Conservation (phyloP, 2,113 vertebrate genomes). For the Macrotis lagotis region DNA sequence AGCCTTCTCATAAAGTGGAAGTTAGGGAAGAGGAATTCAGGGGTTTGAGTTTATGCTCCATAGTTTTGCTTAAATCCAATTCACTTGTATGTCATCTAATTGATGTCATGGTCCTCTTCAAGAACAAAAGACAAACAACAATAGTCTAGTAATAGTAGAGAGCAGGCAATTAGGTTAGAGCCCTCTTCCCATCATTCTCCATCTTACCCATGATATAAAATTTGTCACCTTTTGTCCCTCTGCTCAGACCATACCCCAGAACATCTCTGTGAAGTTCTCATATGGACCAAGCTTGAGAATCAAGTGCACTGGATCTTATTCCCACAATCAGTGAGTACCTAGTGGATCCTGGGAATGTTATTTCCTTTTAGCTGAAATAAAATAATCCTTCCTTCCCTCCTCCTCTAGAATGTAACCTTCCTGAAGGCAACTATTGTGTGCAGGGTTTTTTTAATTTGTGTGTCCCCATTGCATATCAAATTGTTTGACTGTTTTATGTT, state of each 20-base stretch:
- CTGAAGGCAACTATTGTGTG: neutral
- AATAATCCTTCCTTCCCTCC: neutral
- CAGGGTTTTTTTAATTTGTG: neutral
- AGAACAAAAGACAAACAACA: too few relatives aligned
- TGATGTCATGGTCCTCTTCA: too few relatives aligned
- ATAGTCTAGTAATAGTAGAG: neutral
- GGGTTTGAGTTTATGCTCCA: neutral
- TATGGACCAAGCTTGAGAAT: neutral
- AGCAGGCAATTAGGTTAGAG: neutral
- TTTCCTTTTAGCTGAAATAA: neutral
- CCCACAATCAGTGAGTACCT: neutral
- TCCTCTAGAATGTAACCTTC: neutral
- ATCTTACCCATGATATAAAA: neutral
- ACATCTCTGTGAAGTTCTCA: neutral
- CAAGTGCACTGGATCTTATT: neutral
- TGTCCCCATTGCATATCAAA: too few relatives aligned
- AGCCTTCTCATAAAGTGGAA: too few relatives aligned
- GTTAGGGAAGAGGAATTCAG: neutral
- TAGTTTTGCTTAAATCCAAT: too few relatives aligned
- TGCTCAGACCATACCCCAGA: neutral
- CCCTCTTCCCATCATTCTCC: neutral
- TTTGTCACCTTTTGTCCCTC: neutral
- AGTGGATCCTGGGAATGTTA: neutral
- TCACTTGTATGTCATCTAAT: too few relatives aligned
- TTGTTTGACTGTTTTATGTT: neutral